These are phyloP conservation scores for Junonia oenone DNA, from an alignment of 2,888 invertebrate species.

Conservation along the genomic window DNA sequence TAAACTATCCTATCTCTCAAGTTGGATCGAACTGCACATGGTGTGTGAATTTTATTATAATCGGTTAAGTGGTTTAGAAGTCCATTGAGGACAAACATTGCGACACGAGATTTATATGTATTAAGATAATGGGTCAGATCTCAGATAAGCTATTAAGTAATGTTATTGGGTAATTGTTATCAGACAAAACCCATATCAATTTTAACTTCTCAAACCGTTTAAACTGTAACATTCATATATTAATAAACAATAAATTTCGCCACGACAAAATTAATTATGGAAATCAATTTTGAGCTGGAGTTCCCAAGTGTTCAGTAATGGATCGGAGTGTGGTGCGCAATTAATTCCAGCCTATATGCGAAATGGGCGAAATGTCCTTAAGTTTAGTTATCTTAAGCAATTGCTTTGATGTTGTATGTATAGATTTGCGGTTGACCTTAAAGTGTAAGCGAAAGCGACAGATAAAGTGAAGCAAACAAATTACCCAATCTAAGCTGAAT, in stretches of 20 bases:
- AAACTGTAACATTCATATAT: constrained; percentile 4
- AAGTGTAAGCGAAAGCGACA: not conserved
- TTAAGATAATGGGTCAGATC: too few relatives aligned
- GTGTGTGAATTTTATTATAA: too few relatives aligned
- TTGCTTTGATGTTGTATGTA: constrained; percentile 26
- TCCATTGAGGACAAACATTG: too few relatives aligned
- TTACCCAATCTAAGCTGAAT: too few relatives aligned
- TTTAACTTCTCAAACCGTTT: not conserved
- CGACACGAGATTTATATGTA: too few relatives aligned
- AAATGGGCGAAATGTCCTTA: constrained; percentile 28
- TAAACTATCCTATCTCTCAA: too few relatives aligned
- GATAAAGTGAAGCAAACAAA: not conserved
- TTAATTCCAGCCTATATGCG: constrained; percentile 27
- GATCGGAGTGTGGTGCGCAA: constrained; percentile 21
- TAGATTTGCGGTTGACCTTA: constrained; percentile 20
- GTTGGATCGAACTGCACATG: too few relatives aligned
- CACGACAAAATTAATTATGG: constrained; percentile 25
- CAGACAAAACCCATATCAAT: not conserved
- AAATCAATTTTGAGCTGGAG: constrained; percentile 22
- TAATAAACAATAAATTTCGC: constrained; percentile 23
- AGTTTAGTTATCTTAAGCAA: constrained; percentile 29
- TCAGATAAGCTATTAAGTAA: too few relatives aligned
- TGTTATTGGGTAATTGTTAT: too few relatives aligned
- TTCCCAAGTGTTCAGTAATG: constrained; percentile 6
- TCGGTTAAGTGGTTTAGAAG: too few relatives aligned